Evolutionary conservation across 2,888 invertebrate species (phyloP), one percentile per base, ranked within the genome.

Genomic region (Lasioglossum morio): DNA sequence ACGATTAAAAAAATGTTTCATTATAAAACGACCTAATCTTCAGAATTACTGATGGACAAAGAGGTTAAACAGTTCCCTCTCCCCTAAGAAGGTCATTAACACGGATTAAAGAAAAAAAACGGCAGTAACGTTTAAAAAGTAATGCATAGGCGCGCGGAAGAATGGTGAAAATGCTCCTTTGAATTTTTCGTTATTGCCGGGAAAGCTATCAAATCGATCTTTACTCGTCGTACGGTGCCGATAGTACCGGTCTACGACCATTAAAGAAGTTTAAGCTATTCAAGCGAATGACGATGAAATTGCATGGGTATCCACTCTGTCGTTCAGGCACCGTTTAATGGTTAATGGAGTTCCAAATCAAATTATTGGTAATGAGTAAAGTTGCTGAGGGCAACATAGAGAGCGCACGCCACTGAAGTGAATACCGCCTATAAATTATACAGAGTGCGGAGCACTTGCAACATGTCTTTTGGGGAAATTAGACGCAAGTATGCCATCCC

Each of bases 311-410:
- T 92, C 92, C 91, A 91, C 91, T 92, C 91, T 91, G 91, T 93
- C 92, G 92, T 92, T 90, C 91, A 89, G 92, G 91, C 91, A 90
- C 89, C 92, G 90, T 91, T 94, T 93, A 92, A 94, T 92, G 92
- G 93, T 93, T 94, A 93, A 94, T 94, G 92, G 93, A 94, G 93
- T 93, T 94, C 90, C 93, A 92, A 94, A 94, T 94, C 93, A 93
- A 94, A 94, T 94, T 94, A 94, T 92, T 92, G 93, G 91, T 94
- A 94, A 94, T 93, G 93, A 93, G 93, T 90, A 94, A 94, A 94
- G 93, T 94, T 94, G 91, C 91, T 88, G 90, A 88, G 91, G 91
- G 92, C 92, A 90, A 90, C 91, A 89, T 90, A 89, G 89, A 87
- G 91, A 88, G 90, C 86, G 91, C 89, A 89, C 88, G 91, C 91